A percentile compares a stretch with the other conserved stretches of the same genome.
These are phyloP conservation scores for Neodontobutis hainanensis DNA, from an alignment of 2,113 vertebrate genomes.

Conservation along the genomic window DNA sequence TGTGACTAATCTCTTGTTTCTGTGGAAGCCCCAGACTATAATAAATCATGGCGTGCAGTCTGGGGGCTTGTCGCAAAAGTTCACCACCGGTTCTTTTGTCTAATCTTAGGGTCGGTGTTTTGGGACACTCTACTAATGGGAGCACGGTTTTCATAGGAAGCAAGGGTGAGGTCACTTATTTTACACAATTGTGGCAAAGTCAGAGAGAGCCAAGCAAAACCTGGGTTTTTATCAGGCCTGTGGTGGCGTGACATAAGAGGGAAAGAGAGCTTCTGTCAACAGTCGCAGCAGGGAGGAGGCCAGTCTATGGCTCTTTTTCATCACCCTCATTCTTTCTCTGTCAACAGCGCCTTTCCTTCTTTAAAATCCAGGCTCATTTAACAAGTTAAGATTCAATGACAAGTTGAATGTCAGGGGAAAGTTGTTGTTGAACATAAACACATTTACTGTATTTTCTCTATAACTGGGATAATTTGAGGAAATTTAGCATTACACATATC, in stretches of 20 bases:
- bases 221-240: constrained; percentile 43
- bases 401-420: constrained; percentile 33
- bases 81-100: constrained; percentile 53
- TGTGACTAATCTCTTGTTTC: constrained; percentile 79
- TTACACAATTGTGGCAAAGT: constrained; percentile 39
- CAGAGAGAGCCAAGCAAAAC: constrained; percentile 22
- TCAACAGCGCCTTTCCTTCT: constrained; percentile 32
- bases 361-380: constrained; percentile 31
- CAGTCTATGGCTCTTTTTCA: constrained; percentile 35
- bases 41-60: constrained; percentile 70
- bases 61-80: constrained; percentile 59
- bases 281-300: constrained; percentile 31
- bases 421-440: constrained; percentile 10
- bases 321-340: constrained; percentile 36
- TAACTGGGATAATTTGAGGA: not conserved
- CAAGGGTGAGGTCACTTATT: constrained; percentile 66
- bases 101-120: constrained; percentile 37
- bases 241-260: constrained; percentile 37
- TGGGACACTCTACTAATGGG: constrained; percentile 50
- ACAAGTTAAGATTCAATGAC: constrained; percentile 28
- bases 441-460: constrained; percentile 29
- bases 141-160: constrained; percentile 58
- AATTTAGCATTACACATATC: not conserved
- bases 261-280: constrained; percentile 55
- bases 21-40: constrained; percentile 65